phyloP scores from a whole-genome alignment of 2,888 invertebrate genomes.

The Exocentrus adspersus region DNA sequence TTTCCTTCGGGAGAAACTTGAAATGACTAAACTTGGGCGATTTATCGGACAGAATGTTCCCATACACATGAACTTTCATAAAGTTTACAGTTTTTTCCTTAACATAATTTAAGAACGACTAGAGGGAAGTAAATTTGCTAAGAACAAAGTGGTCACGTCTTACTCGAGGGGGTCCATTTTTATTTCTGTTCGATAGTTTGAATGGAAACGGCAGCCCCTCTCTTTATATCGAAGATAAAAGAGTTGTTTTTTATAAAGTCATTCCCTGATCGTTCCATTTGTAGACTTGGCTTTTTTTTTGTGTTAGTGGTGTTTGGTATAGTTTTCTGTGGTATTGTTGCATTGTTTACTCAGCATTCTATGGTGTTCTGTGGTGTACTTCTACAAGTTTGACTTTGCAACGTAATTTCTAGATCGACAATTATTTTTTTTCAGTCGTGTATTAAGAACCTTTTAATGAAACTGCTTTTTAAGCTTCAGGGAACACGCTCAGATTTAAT shows the following conservation, averaged over 20 bases:
- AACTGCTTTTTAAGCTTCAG: too few relatives aligned
- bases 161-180: background rate
- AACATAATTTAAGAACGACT: slow-evolving; percentile 7
- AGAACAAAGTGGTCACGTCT: background rate
- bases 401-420: too few relatives aligned
- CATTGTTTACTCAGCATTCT: too few relatives aligned
- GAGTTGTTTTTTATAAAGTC: background rate
- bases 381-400: too few relatives aligned
- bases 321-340: too few relatives aligned
- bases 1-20: slow-evolving; percentile 12
- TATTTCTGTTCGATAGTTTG: background rate
- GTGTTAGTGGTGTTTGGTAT: too few relatives aligned
- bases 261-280: too few relatives aligned
- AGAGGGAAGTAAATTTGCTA: slow-evolving; percentile 1
- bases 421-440: too few relatives aligned
- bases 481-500: too few relatives aligned
- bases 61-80: slow-evolving; percentile 6
- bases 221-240: background rate
- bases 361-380: too few relatives aligned
- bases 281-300: too few relatives aligned
- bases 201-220: background rate
- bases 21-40: slow-evolving; percentile 20
- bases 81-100: slow-evolving; percentile 9
- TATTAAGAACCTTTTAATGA: too few relatives aligned
- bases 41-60: slow-evolving; percentile 15